phyloP scores from a whole-genome alignment of 2,888 invertebrate genomes.

The Pollenia labialis region DNA sequence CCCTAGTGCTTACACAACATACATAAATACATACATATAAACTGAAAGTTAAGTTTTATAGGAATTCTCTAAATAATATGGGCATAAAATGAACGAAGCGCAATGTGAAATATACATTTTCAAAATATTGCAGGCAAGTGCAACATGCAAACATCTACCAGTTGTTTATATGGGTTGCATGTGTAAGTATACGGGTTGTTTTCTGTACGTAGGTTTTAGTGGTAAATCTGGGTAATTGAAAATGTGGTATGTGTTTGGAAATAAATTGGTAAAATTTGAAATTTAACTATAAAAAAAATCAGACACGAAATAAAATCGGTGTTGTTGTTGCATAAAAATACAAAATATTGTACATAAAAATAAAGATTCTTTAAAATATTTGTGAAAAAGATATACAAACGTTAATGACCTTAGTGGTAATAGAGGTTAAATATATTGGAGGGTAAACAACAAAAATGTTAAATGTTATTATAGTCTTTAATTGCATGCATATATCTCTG shows the following conservation, averaged over 20 bases:
- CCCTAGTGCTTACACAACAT: too few species aligned
- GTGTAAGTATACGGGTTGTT: slow-evolving; percentile 45
- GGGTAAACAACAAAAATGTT: too few species aligned
- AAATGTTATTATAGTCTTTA: too few species aligned
- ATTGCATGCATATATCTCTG: too few species aligned
- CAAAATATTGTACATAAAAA: too few species aligned
- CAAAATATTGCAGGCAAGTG: slow-evolving; percentile 13
- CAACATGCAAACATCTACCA: neutral
- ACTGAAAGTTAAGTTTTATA: neutral
- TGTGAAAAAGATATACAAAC: too few species aligned
- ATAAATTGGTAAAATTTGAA: slow-evolving; percentile 48
- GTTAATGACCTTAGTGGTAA: too few species aligned
- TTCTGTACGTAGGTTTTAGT: slow-evolving; percentile 49
- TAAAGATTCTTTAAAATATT: too few species aligned
- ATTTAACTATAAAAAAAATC: neutral
- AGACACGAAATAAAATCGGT: too few species aligned
- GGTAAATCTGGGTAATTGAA: slow-evolving; percentile 64
- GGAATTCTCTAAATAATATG: slow-evolving; percentile 31
- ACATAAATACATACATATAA: too few species aligned
- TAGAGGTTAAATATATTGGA: too few species aligned
- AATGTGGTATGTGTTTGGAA: slow-evolving; percentile 58
- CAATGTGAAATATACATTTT: neutral
- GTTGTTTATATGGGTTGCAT: slow-evolving; percentile 9
- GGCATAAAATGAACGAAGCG: slow-evolving; percentile 1
- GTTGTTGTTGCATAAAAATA: too few species aligned